Evolutionary conservation across 2,888 invertebrate genomes (phyloP).

Genomic region (Leptinotarsa tumamoca): DNA sequence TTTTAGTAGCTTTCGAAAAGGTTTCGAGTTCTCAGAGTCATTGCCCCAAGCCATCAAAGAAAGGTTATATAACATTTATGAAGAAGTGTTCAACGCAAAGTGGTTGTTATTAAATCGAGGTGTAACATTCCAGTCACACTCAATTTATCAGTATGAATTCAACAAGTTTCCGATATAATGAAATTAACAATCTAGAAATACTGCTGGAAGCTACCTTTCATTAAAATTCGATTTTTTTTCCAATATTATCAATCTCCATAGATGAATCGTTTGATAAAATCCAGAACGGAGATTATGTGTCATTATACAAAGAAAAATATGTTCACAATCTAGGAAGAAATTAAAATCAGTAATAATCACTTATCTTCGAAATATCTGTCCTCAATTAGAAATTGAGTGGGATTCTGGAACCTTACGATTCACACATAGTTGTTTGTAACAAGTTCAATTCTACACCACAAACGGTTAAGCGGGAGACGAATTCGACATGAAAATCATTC

Average conservation of each 20-base stretch:
- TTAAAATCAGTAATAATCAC: background rate
- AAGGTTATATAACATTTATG: no score
- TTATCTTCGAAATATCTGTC: no score
- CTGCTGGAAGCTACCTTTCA: background rate
- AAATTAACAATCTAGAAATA: background rate
- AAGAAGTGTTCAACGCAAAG: no score
- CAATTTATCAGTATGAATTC: background rate
- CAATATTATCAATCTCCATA: background rate
- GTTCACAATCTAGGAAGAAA: background rate
- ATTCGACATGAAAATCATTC: no score
- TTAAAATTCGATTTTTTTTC: background rate
- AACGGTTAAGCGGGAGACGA: no score
- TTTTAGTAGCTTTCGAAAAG: no score
- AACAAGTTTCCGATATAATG: background rate
- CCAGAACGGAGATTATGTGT: background rate
- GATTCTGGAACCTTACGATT: no score
- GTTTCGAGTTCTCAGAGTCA: no score
- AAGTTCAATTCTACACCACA: no score
- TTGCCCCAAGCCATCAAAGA: no score
- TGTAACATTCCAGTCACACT: background rate
- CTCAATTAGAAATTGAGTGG: no score
- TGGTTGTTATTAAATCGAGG: background rate
- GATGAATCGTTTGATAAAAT: background rate
- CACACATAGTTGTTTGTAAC: no score
- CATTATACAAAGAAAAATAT: background rate